Evolutionary conservation across 1,140 invertebrate genomes (phyloP).

Genomic region (Samia ricini): DNA sequence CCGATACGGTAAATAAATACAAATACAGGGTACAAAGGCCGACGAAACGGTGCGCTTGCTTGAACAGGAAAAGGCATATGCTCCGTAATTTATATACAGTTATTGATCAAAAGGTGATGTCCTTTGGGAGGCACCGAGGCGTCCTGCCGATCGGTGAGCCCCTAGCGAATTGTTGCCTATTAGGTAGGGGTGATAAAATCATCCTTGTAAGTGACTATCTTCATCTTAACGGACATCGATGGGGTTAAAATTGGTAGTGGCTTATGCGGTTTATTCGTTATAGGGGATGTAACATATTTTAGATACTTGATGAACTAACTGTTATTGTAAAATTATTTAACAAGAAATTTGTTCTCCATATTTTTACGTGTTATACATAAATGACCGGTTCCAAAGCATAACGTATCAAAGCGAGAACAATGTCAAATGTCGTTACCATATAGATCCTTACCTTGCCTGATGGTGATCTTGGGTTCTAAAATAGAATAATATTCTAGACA

Average conservation of each 20-base stretch:
- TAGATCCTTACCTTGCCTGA: too few species aligned
- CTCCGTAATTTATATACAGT: conserved; percentile 73
- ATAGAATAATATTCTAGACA: not conserved
- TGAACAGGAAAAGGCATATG: conserved; percentile 72
- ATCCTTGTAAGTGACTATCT: conserved; percentile 37
- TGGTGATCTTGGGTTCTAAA: too few species aligned
- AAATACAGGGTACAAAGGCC: conserved; percentile 49
- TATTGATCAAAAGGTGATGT: conserved; percentile 75
- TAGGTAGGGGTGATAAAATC: conserved; percentile 65
- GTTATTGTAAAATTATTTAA: too few species aligned
- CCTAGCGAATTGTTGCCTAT: conserved; percentile 62
- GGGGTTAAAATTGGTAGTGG: conserved; percentile 39
- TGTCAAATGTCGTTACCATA: too few species aligned
- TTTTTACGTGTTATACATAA: too few species aligned
- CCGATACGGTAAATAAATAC: conserved; percentile 43
- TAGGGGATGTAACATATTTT: not conserved
- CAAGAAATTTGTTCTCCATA: too few species aligned
- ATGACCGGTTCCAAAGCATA: too few species aligned
- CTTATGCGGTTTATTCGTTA: conserved; percentile 17
- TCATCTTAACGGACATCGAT: conserved; percentile 40
- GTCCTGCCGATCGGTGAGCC: conserved; percentile 50
- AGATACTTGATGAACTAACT: too few species aligned
- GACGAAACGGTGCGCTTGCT: conserved; percentile 55
- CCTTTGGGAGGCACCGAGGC: conserved; percentile 68
- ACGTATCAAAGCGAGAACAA: too few species aligned